Conservation (phyloP, 2,888 invertebrate species). For the Brachypalpus laphriformis region DNA sequence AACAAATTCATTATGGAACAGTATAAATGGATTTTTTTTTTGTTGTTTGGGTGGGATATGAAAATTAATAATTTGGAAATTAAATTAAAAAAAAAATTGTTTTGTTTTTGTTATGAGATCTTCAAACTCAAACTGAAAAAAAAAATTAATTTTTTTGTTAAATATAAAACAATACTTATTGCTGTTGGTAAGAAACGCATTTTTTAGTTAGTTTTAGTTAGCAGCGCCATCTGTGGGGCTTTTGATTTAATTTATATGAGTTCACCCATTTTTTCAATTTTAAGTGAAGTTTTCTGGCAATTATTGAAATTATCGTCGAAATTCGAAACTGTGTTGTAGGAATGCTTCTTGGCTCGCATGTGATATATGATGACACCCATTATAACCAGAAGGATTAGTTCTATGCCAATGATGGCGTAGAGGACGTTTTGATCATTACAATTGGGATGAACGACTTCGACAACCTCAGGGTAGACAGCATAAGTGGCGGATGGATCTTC, state of each 20-base stretch:
- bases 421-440: slow-evolving; percentile 67
- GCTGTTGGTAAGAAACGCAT: slow-evolving; percentile 70
- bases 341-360: slow-evolving; percentile 80
- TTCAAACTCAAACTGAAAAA: slow-evolving; percentile 46
- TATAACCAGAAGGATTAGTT: slow-evolving; percentile 72
- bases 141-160: slow-evolving; percentile 9
- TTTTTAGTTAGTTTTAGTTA: slow-evolving; percentile 12
- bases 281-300: slow-evolving; percentile 59
- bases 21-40: slow-evolving; percentile 10
- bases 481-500: slow-evolving; percentile 75
- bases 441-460: slow-evolving; percentile 76
- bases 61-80: slow-evolving; percentile 15
- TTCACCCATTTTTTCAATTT: slow-evolving; percentile 61
- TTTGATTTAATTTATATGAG: slow-evolving; percentile 39
- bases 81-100: background rate
- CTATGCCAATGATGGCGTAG: slow-evolving; percentile 75
- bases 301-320: slow-evolving; percentile 81
- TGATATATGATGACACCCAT: slow-evolving; percentile 77
- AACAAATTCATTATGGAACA: background rate
- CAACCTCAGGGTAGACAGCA: slow-evolving; percentile 77
- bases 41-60: slow-evolving; percentile 14
- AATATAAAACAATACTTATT: slow-evolving; percentile 43
- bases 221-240: background rate
- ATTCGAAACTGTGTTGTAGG: slow-evolving; percentile 81
- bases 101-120: slow-evolving; percentile 58